Evolutionary conservation across 1,140 invertebrate species (phyloP), one percentile per base, ranked within the genome.

Genomic region (Drosophila nannoptera): DNA sequence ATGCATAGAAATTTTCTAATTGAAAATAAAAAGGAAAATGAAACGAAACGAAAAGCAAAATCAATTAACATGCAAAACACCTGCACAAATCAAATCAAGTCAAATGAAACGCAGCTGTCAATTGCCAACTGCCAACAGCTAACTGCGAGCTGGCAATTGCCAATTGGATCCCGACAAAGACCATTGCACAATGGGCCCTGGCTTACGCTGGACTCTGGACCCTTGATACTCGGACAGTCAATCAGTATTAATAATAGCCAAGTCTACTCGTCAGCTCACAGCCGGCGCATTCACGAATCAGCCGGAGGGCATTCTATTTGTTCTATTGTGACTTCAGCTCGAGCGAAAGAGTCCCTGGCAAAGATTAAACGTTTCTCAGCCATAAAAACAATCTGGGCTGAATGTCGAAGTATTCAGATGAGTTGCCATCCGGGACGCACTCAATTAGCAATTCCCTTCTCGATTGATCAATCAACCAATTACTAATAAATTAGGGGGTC

Each of bases 61-160:
- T 78, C 77, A 77, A 86, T 84, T 87, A 84, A 83, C 80, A 83
- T 76, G 80, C 76, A 83, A 84, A 83, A 83, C 60, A 84, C 80
- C 72, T 62, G 68, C 60, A 53, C 60, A 78, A 84, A 83, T 82
- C 75, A 82, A 83, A 75, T 67, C 58, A 73, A 78, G 76, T 84
- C 69, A 73, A 77, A 70, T 73, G 55, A 63, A 59, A 31, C 49
- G 16, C 29, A 52, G 36, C 29, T 14, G 12, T 2, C 32, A 35
- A 52, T 5, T 31, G 29, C 29, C 29, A 43, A 56, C 38, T 29
- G 12, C 32, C 14, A 64, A 46, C 32, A 32, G 55, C 58, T 55
- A n/a, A 48, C n/a, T 31, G 49, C 12, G 35, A 33, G 16, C 29
- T 52, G 12, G 38, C 49, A 48, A 55, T 56, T 12, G 43, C 5